Conservation (phyloP, 2,113 vertebrate genomes). For the Chelonoidis abingdonii region DNA sequence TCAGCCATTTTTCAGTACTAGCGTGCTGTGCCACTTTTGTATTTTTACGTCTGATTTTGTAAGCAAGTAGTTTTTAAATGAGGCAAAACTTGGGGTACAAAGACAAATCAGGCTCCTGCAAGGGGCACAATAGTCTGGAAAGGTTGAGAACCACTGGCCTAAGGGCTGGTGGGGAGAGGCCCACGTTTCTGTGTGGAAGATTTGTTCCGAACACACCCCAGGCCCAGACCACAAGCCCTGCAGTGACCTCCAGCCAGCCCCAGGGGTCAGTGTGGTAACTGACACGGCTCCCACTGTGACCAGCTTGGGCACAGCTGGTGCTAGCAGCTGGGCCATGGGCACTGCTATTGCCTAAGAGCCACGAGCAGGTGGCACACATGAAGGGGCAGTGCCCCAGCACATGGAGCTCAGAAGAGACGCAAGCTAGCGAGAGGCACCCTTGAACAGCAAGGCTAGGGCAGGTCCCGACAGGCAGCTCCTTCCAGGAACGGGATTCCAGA, state of each 20-base stretch:
- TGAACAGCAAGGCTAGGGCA: not conserved
- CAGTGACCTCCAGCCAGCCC: constrained; percentile 17
- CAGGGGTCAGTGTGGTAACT: not conserved
- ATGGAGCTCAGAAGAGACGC: not conserved
- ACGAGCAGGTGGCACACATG: rapidly evolving
- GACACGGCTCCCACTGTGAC: not conserved
- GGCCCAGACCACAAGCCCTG: not conserved
- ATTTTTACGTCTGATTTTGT: too few relatives aligned
- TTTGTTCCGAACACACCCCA: not conserved
- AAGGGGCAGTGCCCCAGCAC: rapidly evolving
- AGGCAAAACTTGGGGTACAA: too few relatives aligned
- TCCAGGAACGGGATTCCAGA: not conserved
- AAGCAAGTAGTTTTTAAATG: too few relatives aligned
- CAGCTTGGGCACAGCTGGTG: not conserved
- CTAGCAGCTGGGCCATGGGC: rapidly evolving
- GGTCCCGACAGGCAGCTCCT: not conserved
- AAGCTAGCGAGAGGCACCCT: not conserved
- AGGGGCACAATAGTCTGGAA: too few relatives aligned
- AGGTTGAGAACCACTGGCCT: not conserved
- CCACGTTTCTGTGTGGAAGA: constrained; percentile 19
- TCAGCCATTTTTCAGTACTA: too few relatives aligned
- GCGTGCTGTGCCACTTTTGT: too few relatives aligned
- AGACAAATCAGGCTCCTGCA: too few relatives aligned
- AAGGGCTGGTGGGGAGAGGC: not conserved
- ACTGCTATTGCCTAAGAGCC: not conserved